A percentile compares a stretch with the other conserved stretches of the same genome.
These are phyloP conservation scores for human (Homo sapiens) DNA, from an alignment of 2,113 vertebrate genomes.

Conservation along the genomic window GRCh38 chr1:107062001-107062500, in stretches of 20 bases:
- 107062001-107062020: not conserved
- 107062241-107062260: not conserved
- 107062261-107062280: not conserved
- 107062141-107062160: not conserved
- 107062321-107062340: not conserved
- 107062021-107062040: not conserved
- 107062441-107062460: not conserved
- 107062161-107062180: not conserved
- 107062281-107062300: not conserved
- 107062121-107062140: not conserved
- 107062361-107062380: not conserved
- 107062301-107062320: not conserved
- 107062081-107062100: not conserved
- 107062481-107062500: not conserved
- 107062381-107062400: not conserved
- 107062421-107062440: not conserved
- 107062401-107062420: not conserved
- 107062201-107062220: not conserved
- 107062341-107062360: not conserved
- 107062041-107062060: not conserved
- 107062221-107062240: not conserved
- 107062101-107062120: not conserved
- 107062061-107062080: not conserved
- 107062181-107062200: not conserved
- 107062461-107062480: not conserved